Conservation (phyloP, 1,140 invertebrate genomes). For the Acyrthosiphon pisum region DNA sequence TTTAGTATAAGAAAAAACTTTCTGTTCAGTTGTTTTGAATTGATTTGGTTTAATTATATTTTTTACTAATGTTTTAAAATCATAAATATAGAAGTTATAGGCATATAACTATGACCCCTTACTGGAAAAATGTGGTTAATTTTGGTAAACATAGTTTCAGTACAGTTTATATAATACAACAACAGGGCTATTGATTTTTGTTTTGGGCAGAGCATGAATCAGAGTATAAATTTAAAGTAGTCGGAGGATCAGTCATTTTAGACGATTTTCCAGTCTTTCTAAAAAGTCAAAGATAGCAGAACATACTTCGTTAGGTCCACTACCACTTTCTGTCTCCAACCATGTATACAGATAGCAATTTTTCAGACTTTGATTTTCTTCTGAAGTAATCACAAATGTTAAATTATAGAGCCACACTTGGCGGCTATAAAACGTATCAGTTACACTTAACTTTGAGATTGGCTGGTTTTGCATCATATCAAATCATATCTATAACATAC, state of each 20-base stretch:
- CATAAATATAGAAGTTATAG: slow-evolving; percentile 57
- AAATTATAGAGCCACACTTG: too few species aligned
- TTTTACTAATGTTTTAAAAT: slow-evolving; percentile 41
- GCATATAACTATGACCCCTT: slow-evolving; percentile 62
- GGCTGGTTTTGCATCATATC: too few species aligned
- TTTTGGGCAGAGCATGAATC: neutral
- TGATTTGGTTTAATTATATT: slow-evolving; percentile 20
- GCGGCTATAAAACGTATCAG: too few species aligned
- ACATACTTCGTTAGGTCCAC: neutral
- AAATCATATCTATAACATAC: too few species aligned
- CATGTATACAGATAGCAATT: neutral
- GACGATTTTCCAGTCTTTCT: neutral
- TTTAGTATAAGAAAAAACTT: neutral
- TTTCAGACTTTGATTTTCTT: too few species aligned
- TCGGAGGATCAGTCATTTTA: neutral
- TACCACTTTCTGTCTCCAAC: neutral
- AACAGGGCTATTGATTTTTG: neutral
- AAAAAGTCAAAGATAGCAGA: neutral
- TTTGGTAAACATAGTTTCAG: slow-evolving; percentile 54
- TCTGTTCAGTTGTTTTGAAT: neutral
- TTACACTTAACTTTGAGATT: too few species aligned
- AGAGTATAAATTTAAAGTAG: too few species aligned
- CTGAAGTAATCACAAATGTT: too few species aligned
- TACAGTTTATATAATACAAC: slow-evolving; percentile 18
- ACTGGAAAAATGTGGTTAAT: slow-evolving; percentile 61